phyloP scores from a whole-genome alignment of 1,140 invertebrate species.

The Chionoecetes opilio region DNA sequence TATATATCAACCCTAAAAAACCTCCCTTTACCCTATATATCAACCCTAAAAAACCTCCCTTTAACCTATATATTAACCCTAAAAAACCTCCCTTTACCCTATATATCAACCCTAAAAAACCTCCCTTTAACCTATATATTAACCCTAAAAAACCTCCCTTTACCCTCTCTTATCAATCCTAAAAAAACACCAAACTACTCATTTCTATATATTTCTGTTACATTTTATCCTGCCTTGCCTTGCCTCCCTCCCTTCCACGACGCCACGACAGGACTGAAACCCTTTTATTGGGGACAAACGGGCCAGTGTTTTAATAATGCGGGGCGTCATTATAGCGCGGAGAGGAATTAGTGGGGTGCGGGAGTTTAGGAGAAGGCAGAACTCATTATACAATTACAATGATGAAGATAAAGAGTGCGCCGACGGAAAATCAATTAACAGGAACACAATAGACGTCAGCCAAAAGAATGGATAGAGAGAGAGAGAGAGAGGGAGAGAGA shows the following conservation, averaged over 20 bases:
- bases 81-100: no score
- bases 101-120: no score
- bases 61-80: no score
- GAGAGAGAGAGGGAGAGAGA: no score
- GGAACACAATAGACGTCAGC: conserved; percentile 49
- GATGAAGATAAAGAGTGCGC: conserved; percentile 59
- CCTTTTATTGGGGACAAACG: conserved; percentile 50
- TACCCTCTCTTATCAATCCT: no score
- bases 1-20: no score
- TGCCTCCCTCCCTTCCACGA: neutral
- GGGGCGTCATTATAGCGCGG: conserved; percentile 56
- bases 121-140: no score
- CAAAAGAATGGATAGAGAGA: conserved; percentile 30
- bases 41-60: no score
- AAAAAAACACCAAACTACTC: no score
- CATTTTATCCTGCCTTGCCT: neutral
- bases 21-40: no score
- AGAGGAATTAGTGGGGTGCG: conserved; percentile 46
- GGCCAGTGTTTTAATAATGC: conserved; percentile 40
- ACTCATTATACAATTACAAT: conserved; percentile 58
- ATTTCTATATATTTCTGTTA: no score
- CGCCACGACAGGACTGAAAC: neutral
- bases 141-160: no score
- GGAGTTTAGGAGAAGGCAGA: conserved; percentile 44
- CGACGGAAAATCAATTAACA: conserved; percentile 58